phyloP scores from a whole-genome alignment of 2,797 vertebrate species.

The Rhyacichthys aspro region DNA sequence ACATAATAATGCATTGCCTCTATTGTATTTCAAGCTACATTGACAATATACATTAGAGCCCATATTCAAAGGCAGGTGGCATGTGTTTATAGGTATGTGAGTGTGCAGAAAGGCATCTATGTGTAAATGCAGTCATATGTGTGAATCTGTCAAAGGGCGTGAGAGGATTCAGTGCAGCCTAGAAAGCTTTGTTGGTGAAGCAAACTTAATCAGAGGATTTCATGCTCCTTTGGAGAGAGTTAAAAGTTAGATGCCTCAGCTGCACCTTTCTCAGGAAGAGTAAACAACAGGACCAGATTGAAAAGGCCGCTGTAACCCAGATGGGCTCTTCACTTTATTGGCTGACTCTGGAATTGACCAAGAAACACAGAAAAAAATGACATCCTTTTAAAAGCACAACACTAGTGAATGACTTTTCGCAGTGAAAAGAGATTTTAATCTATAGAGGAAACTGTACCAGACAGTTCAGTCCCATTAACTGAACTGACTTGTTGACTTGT shows the following conservation, averaged over 20 bases:
- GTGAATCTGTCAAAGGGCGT: conserved; percentile 35
- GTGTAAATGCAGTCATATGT: conserved; percentile 39
- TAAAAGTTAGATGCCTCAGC: conserved; percentile 69
- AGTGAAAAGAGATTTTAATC: conserved; percentile 40
- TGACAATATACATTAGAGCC: no score
- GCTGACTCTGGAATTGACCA: conserved; percentile 40
- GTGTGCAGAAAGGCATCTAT: conserved; percentile 29
- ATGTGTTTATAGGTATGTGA: conserved; percentile 29
- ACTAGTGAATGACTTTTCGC: conserved; percentile 28
- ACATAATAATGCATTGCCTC: no score
- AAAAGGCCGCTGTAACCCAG: conserved; percentile 51
- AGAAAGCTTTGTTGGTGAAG: conserved; percentile 54
- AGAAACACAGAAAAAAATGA: conserved; percentile 31
- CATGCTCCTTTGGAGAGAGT: conserved; percentile 58
- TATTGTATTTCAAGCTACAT: no score
- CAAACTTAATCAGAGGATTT: conserved; percentile 65
- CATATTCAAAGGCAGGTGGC: not conserved
- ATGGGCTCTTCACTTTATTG: conserved; percentile 56
- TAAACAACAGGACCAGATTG: conserved; percentile 50
- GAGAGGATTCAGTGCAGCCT: conserved; percentile 46
- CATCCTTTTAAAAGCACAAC: conserved; percentile 34
- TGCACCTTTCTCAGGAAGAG: conserved; percentile 59
- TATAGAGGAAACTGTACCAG: conserved; percentile 29
- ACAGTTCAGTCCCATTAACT: conserved; percentile 43
- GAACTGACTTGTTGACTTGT: conserved; percentile 26